Evolutionary conservation across 2,113 vertebrate genomes (phyloP), one percentile per base, ranked within the genome.

Genomic region (Thamnaconus septentrionalis): DNA sequence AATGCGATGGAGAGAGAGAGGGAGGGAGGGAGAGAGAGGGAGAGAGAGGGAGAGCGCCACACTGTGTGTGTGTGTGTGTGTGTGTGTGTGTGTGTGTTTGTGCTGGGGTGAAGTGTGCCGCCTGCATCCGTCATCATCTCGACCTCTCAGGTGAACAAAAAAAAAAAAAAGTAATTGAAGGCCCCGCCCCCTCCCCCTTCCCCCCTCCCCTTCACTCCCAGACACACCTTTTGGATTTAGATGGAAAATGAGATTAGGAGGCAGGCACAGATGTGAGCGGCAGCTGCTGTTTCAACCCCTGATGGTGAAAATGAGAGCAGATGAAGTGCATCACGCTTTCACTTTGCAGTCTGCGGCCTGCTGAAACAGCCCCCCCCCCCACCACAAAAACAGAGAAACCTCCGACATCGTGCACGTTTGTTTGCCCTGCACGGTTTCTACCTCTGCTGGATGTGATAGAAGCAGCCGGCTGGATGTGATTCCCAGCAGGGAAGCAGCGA

Each of bases 131-230:
- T 76, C 69, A 66, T 78, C n/a, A 11, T 50, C 78, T 69, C 72
- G 80, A 79, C 76, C 70, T 73, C 76, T 78, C 81, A 71, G 81
- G 83, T 86, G 75, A 76, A 69, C 62, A 56, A 42, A 65, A 62
- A 75, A 11, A 10, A 11, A 11, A n/a, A 41, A 55, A 49, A 47
- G 61, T 74, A 76, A 81, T 75, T 61, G 60, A 70, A 69, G 75
- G 66, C 69, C 18, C 18, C 18, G 18, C 18, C 18, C 18, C 18
- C 18, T 31, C 1, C 18, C 18, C 18, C 18, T 2, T 31, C 18
- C 18, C 18, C 18, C 18, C 47, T 69, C 57, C 61, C 74, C 70
- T 73, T 49, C 40, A 55, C 58, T 60, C 60, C 53, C 73, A 46
- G 50, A 66, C 73, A 77, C 61, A 66, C 52, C 64, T 66, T 60